These are phyloP conservation scores for Neopipo cinnamomea DNA, from an alignment of 2,113 vertebrate species.

Conservation along the genomic window DNA sequence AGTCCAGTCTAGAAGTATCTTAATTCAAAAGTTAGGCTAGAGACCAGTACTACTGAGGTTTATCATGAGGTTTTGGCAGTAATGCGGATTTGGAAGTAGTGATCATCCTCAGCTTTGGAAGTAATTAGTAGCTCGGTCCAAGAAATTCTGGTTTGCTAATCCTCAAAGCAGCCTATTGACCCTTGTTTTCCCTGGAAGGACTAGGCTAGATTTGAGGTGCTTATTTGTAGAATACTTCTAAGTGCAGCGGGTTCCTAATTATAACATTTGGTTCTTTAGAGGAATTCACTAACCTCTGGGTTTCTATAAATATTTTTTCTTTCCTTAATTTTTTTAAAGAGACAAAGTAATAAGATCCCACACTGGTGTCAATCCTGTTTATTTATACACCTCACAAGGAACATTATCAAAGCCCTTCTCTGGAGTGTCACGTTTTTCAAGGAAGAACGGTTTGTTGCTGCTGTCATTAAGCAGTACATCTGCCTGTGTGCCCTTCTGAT, in stretches of 20 bases:
- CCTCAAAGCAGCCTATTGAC: constrained; percentile 35
- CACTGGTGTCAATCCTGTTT: neutral
- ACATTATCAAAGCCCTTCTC: constrained; percentile 11
- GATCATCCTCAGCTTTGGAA: constrained; percentile 31
- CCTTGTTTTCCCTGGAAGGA: constrained; percentile 57
- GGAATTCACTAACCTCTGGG: constrained; percentile 37
- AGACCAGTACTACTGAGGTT: neutral
- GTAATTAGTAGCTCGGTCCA: constrained; percentile 36
- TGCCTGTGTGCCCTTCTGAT: neutral
- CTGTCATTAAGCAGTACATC: neutral
- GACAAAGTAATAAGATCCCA: constrained; percentile 3
- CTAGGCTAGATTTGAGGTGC: constrained; percentile 33
- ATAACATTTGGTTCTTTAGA: constrained; percentile 44
- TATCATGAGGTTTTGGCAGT: constrained; percentile 25
- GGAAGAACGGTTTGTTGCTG: neutral
- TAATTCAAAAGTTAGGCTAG: neutral
- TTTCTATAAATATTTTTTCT: constrained; percentile 51
- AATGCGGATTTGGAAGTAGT: constrained; percentile 3
- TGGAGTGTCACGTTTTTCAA: neutral
- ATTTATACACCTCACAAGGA: neutral
- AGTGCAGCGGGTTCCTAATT: constrained; percentile 38
- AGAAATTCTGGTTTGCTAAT: constrained; percentile 55
- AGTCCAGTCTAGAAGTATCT: neutral
- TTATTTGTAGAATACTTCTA: constrained; percentile 57
- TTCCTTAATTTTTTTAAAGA: neutral